Evolutionary conservation across 2,113 vertebrate genomes (phyloP), one percentile per base, ranked within the genome.

Genomic region (Dromas ardeola): DNA sequence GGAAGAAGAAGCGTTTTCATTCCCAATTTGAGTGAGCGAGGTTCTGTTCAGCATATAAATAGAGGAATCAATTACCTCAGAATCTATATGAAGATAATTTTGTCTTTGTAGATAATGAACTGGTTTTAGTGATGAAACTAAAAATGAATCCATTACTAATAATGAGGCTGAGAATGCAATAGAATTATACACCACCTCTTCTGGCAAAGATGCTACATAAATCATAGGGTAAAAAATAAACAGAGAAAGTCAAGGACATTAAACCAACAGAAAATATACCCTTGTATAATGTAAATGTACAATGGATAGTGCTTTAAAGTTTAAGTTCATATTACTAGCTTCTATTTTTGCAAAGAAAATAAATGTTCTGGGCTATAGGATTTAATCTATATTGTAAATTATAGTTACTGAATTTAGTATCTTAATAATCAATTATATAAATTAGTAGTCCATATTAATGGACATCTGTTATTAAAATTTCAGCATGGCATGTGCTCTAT

Each of bases 101-200:
- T 87, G 86, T 65, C 89, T 95, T 93, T 86, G 76, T 70, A 92
- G 88, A 96, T 97, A 97, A 95, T 91, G 79, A 97, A 93, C 80
- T 81, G 61, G 25, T 94, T 92, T 94, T 92, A 91, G 86, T 76
- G 58, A 93, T 97, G 88, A 90, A 97, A 96, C 92, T 88, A 86
- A 93, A 96, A 95, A 91, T 77, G 77, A 96, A 96, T 95, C 76
- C 77, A 94, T 95, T 97, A 95, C 83, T 95, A 97, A 94, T 97
- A 97, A 95, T 94, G 90, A 97, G 47, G 21, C 79, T 81, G 50
- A 71, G 73, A 93, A 96, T 86, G 77, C 38, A 94, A 69, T 38
- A 95, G 84, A 91, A 94, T 89, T 94, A 93, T 87, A 91, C 9
- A 73, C 36, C 30, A 83, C 29, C 49, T 93, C 69, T 93, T 94